A percentile compares a stretch with the other conserved stretches of the same genome.
phyloP scores from a whole-genome alignment of 2,113 vertebrate genomes.

The Pyxicephalus adspersus region DNA sequence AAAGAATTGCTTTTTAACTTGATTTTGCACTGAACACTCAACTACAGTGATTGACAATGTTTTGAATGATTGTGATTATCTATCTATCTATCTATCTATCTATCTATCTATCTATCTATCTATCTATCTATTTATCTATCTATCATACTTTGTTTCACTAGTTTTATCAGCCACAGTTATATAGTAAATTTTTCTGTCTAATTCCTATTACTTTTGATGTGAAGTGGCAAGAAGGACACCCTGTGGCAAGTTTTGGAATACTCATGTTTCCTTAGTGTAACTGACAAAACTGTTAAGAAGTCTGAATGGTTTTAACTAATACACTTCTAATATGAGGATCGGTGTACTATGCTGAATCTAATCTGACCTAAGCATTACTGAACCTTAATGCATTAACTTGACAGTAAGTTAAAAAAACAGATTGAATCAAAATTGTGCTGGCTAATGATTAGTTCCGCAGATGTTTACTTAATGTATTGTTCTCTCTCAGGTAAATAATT shows the following conservation, averaged over 20 bases:
- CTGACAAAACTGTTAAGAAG: slow-evolving; percentile 85
- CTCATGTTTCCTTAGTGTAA: slow-evolving; percentile 77
- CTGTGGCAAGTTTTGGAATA: slow-evolving; percentile 88
- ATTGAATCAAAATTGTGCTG: neutral
- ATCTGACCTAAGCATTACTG: slow-evolving; percentile 69
- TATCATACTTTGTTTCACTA: slow-evolving; percentile 60
- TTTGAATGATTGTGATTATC: too few species aligned
- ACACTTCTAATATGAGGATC: neutral
- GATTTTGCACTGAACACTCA: too few species aligned
- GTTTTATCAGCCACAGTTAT: slow-evolving; percentile 69
- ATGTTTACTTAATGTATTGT: too few species aligned
- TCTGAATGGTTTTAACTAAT: slow-evolving; percentile 87
- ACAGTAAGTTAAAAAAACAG: neutral
- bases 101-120: too few species aligned
- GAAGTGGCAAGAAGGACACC: slow-evolving; percentile 90
- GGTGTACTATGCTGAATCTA: slow-evolving; percentile 65
- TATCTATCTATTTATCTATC: slow-evolving; percentile 12
- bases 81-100: too few species aligned
- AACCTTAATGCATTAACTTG: neutral
- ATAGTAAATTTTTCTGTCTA: slow-evolving; percentile 68
- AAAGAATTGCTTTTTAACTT: too few species aligned
- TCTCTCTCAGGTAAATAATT: too few species aligned
- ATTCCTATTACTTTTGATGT: slow-evolving; percentile 76
- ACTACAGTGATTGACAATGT: too few species aligned
- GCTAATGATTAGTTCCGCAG: too few species aligned